Percentiles rank a stretch among this genome's conserved stretches.
phyloP scores from a whole-genome alignment of 1,140 invertebrate genomes.

The Calephelis virginiensis region DNA sequence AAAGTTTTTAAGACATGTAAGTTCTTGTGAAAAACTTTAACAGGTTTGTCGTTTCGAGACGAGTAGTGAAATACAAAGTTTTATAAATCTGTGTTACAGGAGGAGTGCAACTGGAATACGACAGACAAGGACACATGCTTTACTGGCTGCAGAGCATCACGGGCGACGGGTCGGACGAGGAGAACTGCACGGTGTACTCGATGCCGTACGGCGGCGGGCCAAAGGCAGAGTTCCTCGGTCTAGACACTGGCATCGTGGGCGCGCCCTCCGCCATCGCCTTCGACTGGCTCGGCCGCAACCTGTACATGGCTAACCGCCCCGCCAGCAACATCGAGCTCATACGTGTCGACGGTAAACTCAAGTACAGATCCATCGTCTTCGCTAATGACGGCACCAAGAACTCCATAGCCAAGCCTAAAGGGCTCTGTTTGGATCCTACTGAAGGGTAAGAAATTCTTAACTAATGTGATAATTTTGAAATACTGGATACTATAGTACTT shows the following conservation, averaged over 20 bases:
- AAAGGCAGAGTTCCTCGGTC: conserved; percentile 88
- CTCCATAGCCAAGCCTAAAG: conserved; percentile 92
- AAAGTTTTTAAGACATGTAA: too few species aligned
- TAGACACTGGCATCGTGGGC: conserved; percentile 91
- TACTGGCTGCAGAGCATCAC: conserved; percentile 91
- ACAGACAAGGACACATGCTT: conserved; percentile 88
- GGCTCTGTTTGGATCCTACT: conserved; percentile 93
- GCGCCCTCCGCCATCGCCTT: conserved; percentile 94
- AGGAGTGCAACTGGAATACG: conserved; percentile 94
- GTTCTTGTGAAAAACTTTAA: too few species aligned
- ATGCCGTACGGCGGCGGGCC: conserved; percentile 93
- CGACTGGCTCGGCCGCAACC: conserved; percentile 97
- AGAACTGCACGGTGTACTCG: conserved; percentile 90
- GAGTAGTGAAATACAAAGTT: neutral
- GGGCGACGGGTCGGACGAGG: conserved; percentile 83
- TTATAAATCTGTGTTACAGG: conserved; percentile 35
- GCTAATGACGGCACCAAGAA: conserved; percentile 93
- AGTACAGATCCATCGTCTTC: conserved; percentile 92
- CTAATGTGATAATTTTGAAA: neutral
- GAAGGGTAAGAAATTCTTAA: conserved; percentile 84
- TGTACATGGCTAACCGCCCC: conserved; percentile 95
- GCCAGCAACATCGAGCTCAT: conserved; percentile 96
- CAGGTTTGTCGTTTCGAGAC: too few species aligned
- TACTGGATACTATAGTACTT: neutral
- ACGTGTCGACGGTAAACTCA: conserved; percentile 90